Evolutionary conservation across 2,113 vertebrate species (phyloP), one percentile per base, ranked within the genome.

Genomic region (Sakesphorus luctuosus): DNA sequence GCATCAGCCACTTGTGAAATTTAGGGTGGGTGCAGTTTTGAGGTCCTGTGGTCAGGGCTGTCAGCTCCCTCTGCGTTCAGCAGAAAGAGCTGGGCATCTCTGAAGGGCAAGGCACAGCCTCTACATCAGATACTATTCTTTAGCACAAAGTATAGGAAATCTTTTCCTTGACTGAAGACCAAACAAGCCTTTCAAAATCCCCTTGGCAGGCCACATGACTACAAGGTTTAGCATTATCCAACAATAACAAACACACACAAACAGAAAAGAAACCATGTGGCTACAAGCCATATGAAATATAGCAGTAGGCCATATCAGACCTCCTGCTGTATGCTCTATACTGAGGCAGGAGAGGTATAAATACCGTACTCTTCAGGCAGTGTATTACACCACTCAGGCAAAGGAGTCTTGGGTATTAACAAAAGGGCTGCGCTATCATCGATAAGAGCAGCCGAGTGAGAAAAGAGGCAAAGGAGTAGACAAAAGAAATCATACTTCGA

Each of bases 141-240:
- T 23, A 76, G 24, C 3, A 8, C 24, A 55, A 71, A 72, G 25
- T 10, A 50, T 18, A 83, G 55, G 47, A 94, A 90, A 80, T 66
- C 44, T 86, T 93, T 89, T 88, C 43, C 63, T 88, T 74, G 43
- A 92, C 68, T 77, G 61, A 77, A 90, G 81, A 84, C 50, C 23
- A 69, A 93, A 67, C 13, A 93, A 88, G 29, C 55, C 59, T 92
- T 83, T 93, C 86, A 95, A 95, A 93, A 90, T 28, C 79, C 84
- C 35, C 46, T 92, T 85, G 72, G 78, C 65, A 84, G 72, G 43
- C 79, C 8, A 2, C 72, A 26, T 50, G 73, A 77, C 75, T 90
- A 66, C 50, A 77, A 66, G 36, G 50, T 55, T 77, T 83, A 84
- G 50, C n/a, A 46, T 74, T 90, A 90, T 86, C 95, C 94, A 95